phyloP scores from a whole-genome alignment of 2,888 invertebrate genomes.

The Andrena hattorfiana region DNA sequence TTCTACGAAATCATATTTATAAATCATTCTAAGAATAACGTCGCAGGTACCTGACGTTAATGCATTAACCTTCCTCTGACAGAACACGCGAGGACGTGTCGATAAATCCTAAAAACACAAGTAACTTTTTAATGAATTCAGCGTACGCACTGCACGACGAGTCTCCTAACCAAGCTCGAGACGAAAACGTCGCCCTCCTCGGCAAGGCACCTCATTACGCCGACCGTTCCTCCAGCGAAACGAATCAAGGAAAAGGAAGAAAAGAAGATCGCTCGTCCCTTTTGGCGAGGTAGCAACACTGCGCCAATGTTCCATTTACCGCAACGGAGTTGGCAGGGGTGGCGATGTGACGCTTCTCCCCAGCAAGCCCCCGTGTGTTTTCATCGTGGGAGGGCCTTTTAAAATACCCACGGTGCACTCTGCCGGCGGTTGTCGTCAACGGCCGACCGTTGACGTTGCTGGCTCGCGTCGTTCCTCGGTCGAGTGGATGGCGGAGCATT shows the following conservation, averaged over 20 bases:
- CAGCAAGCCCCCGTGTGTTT: constrained; percentile 22
- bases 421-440: constrained; percentile 29
- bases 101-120: no score
- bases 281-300: background rate
- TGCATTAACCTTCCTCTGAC: no score
- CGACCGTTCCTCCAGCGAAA: background rate
- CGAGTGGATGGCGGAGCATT: constrained; percentile 58
- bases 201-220: background rate
- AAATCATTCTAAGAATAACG: no score
- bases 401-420: constrained; percentile 15
- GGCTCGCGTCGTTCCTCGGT: constrained; percentile 34
- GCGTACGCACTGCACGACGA: no score
- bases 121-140: no score
- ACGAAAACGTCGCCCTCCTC: background rate
- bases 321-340: background rate
- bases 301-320: constrained; percentile 15
- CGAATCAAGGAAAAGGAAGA: background rate
- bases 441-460: constrained; percentile 34
- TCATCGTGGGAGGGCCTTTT: constrained; percentile 35
- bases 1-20: no score
- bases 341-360: background rate
- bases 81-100: no score
- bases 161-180: background rate
- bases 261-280: background rate
- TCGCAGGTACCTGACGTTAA: no score